Evolutionary conservation across 2,113 vertebrate genomes (phyloP).

Genomic region (Isurus oxyrinchus): DNA sequence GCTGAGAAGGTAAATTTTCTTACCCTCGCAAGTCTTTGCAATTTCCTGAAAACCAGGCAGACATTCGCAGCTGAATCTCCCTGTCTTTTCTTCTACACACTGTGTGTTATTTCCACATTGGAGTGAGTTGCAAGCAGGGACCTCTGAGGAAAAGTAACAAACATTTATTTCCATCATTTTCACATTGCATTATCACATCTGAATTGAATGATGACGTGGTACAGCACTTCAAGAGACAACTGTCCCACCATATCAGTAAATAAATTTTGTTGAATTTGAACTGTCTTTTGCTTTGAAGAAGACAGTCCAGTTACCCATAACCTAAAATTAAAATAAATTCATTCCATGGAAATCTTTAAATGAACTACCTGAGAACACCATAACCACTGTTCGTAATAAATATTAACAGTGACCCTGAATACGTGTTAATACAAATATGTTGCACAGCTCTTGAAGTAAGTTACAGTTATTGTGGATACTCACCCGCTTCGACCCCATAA

Average conservation of each 20-base stretch:
- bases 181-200: background rate
- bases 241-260: background rate
- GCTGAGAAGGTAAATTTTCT: constrained; percentile 46
- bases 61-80: constrained; percentile 60
- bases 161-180: background rate
- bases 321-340: background rate
- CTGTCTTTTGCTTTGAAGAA: background rate
- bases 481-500: background rate
- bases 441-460: background rate
- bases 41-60: constrained; percentile 61
- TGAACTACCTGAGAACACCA: background rate
- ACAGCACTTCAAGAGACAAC: background rate
- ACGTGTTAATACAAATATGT: background rate
- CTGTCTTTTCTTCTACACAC: constrained; percentile 58
- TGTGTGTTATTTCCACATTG: constrained; percentile 60
- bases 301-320: background rate
- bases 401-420: background rate
- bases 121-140: constrained; percentile 54
- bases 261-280: background rate
- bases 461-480: background rate
- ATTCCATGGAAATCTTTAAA: background rate
- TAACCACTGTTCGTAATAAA: background rate
- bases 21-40: constrained; percentile 1
- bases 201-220: background rate
- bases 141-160: constrained; percentile 56